phyloP scores from a whole-genome alignment of 2,888 invertebrate species.

The Falcaria lacertinaria region DNA sequence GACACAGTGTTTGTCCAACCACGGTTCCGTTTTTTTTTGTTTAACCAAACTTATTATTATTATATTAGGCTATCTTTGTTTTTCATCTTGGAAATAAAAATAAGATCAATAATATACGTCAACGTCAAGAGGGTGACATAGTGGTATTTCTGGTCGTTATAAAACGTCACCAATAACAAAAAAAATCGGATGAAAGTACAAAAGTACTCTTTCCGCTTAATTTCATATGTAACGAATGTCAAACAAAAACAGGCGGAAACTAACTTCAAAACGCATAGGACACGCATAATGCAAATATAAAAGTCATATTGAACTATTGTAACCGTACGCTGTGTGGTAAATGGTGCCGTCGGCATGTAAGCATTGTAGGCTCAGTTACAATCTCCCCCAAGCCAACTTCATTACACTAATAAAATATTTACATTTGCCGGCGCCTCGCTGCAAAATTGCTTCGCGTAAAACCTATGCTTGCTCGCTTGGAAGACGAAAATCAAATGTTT shows the following conservation, averaged over 20 bases:
- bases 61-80: too few relatives aligned
- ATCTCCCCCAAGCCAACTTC: conserved; percentile 18
- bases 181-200: too few relatives aligned
- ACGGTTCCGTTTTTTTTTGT: too few relatives aligned
- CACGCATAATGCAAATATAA: neutral
- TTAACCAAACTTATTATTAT: too few relatives aligned
- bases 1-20: too few relatives aligned
- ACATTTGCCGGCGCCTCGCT: conserved; percentile 10
- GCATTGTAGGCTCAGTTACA: conserved; percentile 13
- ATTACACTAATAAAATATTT: conserved; percentile 30
- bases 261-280: neutral
- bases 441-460: conserved; percentile 15
- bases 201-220: too few relatives aligned
- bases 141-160: too few relatives aligned
- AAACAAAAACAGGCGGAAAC: neutral
- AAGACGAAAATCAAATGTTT: neutral
- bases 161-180: too few relatives aligned
- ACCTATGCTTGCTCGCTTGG: conserved; percentile 9
- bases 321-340: neutral
- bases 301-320: neutral
- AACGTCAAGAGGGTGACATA: too few relatives aligned
- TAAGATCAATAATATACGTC: too few relatives aligned
- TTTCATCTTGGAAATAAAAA: too few relatives aligned
- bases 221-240: neutral
- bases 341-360: conserved; percentile 9